Percentiles rank a stretch among this genome's conserved stretches.
Evolutionary conservation across 2,113 vertebrate species (phyloP).

Genomic region (Tricholaema leucomelas): DNA sequence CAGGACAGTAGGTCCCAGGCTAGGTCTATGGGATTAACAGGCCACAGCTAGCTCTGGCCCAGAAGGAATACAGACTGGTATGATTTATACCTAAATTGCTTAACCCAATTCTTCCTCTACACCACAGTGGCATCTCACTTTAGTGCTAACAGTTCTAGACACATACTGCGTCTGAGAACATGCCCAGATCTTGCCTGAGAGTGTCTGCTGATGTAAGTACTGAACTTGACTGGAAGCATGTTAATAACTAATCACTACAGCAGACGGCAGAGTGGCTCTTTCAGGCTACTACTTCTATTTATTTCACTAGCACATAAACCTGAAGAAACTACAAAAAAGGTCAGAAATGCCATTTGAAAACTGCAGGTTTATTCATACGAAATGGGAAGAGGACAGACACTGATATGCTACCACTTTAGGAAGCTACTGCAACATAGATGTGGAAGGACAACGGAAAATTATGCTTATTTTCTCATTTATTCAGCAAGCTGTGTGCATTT

Average conservation of each 20-base stretch:
- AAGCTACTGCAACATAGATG: background rate
- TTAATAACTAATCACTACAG: background rate
- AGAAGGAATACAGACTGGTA: background rate
- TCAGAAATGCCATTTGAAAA: background rate
- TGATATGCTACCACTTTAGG: background rate
- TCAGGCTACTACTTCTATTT: background rate
- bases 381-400: background rate
- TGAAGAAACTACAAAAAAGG: background rate
- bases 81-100: background rate
- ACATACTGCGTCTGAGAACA: background rate
- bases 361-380: background rate
- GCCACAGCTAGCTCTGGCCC: background rate
- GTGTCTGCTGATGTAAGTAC: background rate
- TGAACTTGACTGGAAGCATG: background rate
- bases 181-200: background rate
- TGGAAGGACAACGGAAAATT: background rate
- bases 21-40: background rate
- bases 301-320: background rate
- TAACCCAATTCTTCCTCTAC: background rate
- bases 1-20: background rate
- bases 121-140: background rate
- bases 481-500: background rate
- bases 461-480: background rate
- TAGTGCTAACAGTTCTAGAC: background rate
- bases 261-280: background rate